Evolutionary conservation across 2,797 vertebrate species (phyloP).

Genomic region (Staurois parvus): DNA sequence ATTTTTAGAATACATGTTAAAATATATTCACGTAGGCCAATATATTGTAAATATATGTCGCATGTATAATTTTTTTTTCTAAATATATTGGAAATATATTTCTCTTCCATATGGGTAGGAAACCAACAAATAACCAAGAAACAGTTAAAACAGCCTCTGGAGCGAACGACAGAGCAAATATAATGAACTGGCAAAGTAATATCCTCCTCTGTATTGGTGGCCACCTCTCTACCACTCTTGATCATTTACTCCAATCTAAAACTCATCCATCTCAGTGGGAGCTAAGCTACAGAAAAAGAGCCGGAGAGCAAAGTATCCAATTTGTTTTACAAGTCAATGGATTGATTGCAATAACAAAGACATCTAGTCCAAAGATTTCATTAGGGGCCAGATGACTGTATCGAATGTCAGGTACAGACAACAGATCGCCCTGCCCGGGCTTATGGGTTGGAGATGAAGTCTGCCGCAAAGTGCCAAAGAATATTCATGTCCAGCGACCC

Average conservation of each 20-base stretch:
- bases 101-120: no score
- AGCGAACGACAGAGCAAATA: neutral
- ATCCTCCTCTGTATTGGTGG: neutral
- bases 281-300: neutral
- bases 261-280: constrained; percentile 14
- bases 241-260: constrained; percentile 5
- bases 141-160: neutral
- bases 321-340: constrained; percentile 34
- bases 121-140: neutral
- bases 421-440: neutral
- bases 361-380: neutral
- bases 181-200: constrained; percentile 6
- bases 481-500: neutral
- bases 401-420: constrained; percentile 12
- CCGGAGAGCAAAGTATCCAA: constrained; percentile 6
- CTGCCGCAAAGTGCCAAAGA: neutral
- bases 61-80: no score
- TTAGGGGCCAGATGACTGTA: neutral
- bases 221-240: neutral
- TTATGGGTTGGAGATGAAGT: neutral
- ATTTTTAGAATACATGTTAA: no score
- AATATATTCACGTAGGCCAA: no score
- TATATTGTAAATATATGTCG: no score
- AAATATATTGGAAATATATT: no score
- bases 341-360: constrained; percentile 8